These are phyloP conservation scores for Apotomis betuletana DNA, from an alignment of 2,888 invertebrate genomes.

Conservation along the genomic window DNA sequence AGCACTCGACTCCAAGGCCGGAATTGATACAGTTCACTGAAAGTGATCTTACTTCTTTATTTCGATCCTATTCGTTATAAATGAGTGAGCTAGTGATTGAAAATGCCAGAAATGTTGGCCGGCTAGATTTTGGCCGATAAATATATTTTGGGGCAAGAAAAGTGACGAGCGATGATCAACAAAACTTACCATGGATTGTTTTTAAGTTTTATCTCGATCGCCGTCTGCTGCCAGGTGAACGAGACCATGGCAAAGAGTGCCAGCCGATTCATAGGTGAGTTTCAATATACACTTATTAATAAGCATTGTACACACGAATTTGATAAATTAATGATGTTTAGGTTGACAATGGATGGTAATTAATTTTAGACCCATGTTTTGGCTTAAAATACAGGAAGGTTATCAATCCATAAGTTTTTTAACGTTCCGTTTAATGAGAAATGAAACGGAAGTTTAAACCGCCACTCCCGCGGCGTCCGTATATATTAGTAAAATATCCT, in stretches of 20 bases:
- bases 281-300: constrained; percentile 16
- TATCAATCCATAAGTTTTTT: too few relatives aligned
- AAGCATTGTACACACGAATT: too few relatives aligned
- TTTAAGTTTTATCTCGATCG: constrained; percentile 77
- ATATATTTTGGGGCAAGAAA: constrained; percentile 23
- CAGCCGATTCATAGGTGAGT: constrained; percentile 77
- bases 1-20: constrained; percentile 65
- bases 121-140: constrained; percentile 29
- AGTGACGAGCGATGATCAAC: constrained; percentile 70
- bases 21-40: constrained; percentile 56
- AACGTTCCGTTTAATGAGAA: too few relatives aligned
- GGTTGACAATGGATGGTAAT: too few relatives aligned
- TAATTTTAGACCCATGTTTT: too few relatives aligned
- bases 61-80: constrained; percentile 21
- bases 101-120: constrained; percentile 39
- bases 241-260: constrained; percentile 80
- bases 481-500: too few relatives aligned
- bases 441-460: too few relatives aligned
- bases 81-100: constrained; percentile 27
- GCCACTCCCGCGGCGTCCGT: too few relatives aligned
- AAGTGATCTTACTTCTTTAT: constrained; percentile 46
- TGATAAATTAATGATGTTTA: too few relatives aligned
- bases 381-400: too few relatives aligned
- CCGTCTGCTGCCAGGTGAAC: constrained; percentile 78
- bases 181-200: constrained; percentile 78